Percentiles rank a stretch among this genome's conserved stretches.
phyloP scores from a whole-genome alignment of 2,797 vertebrate species.

The Pangasius larnaudii region DNA sequence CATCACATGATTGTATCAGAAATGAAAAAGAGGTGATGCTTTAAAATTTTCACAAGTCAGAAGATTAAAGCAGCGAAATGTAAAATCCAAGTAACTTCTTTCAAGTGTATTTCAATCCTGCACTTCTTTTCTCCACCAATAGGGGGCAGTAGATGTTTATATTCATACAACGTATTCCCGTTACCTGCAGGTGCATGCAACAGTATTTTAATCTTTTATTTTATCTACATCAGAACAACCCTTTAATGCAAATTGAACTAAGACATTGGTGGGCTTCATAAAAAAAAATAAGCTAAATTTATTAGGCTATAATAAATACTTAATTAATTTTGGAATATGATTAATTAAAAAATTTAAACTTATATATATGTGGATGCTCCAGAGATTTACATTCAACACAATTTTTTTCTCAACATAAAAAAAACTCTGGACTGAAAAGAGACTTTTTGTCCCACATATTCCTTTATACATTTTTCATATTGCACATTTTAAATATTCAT shows the following conservation, averaged over 20 bases:
- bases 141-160: conserved; percentile 47
- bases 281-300: background rate
- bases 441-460: too few relatives aligned
- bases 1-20: background rate
- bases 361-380: background rate
- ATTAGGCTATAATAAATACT: background rate
- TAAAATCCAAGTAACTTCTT: background rate
- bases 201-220: background rate
- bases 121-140: conserved; percentile 14
- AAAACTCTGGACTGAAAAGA: background rate
- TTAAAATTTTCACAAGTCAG: background rate
- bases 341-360: background rate
- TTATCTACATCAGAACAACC: background rate
- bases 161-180: background rate
- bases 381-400: background rate
- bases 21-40: background rate
- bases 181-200: background rate
- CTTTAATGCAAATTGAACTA: background rate
- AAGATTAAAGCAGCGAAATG: background rate
- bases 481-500: background rate
- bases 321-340: background rate
- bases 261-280: background rate
- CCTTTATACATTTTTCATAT: background rate
- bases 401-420: too few relatives aligned
- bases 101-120: too few relatives aligned